A percentile compares a stretch with the other conserved stretches of the same genome.
Evolutionary conservation across 1,140 invertebrate genomes (phyloP).

Genomic region (Drosophila navojoa): DNA sequence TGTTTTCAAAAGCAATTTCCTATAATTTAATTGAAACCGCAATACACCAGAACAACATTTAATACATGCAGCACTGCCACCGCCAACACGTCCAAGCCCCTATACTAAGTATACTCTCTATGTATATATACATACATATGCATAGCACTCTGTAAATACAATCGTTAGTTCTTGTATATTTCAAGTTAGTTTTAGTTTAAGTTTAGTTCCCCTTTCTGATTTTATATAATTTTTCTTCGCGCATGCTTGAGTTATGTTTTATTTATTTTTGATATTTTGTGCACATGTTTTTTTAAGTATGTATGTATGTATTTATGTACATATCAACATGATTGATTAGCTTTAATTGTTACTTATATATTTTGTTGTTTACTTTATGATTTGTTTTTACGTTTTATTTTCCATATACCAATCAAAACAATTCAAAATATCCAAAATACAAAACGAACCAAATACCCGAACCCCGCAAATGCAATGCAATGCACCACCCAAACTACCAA

Average conservation of each 20-base stretch:
- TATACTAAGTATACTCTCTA: not conserved
- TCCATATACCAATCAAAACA: conserved; percentile 59
- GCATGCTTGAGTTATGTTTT: conserved; percentile 1
- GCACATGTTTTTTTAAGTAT: conserved; percentile 45
- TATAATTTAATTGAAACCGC: conserved; percentile 11
- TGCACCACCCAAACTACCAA: conserved; percentile 33
- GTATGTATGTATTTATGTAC: conserved; percentile 28
- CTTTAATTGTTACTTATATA: conserved; percentile 39
- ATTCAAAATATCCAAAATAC: conserved; percentile 40
- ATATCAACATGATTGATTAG: conserved; percentile 47
- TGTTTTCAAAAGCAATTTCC: conserved; percentile 14
- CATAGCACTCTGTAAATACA: not conserved
- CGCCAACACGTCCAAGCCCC: not conserved
- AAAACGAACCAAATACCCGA: conserved; percentile 6
- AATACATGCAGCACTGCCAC: conserved; percentile 10
- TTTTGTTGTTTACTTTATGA: conserved; percentile 30
- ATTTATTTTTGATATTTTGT: conserved; percentile 19
- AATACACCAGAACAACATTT: conserved; percentile 21
- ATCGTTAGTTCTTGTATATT: conserved; percentile 4
- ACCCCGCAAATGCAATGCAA: conserved; percentile 33
- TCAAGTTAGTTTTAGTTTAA: conserved; percentile 5
- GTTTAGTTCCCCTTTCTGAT: not conserved
- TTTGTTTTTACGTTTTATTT: conserved; percentile 73
- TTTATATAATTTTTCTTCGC: conserved; percentile 13
- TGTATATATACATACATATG: conserved; percentile 17